phyloP scores from a whole-genome alignment of 2,113 vertebrate species.

The Catharus minimus region DNA sequence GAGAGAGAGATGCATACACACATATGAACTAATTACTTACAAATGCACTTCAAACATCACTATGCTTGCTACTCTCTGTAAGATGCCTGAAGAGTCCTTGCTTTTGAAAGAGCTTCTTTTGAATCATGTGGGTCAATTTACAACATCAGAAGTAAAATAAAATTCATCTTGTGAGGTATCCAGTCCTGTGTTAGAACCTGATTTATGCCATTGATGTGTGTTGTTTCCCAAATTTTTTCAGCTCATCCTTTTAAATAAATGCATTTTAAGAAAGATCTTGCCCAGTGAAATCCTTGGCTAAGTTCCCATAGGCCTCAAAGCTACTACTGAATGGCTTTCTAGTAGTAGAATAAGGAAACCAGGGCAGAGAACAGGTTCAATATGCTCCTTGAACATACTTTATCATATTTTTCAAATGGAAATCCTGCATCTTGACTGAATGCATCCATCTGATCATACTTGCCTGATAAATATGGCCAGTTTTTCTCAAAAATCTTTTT shows the following conservation, averaged over 20 bases:
- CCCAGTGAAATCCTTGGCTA: not conserved
- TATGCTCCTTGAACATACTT: not conserved
- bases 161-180: not conserved
- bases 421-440: not conserved
- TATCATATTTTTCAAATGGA: not conserved
- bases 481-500: not conserved
- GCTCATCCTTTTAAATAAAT: not conserved
- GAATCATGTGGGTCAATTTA: not conserved
- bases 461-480: not conserved
- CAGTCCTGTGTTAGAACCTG: not conserved
- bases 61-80: not conserved
- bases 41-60: not conserved
- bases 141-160: not conserved
- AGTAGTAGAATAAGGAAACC: not conserved
- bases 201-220: not conserved
- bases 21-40: not conserved
- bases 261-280: not conserved
- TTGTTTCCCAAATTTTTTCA: not conserved
- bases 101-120: not conserved
- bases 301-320: not conserved
- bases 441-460: not conserved
- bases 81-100: not conserved
- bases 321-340: not conserved
- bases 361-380: not conserved
- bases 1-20: rapidly evolving